These are phyloP conservation scores for Cynodonichthys magdalenae DNA, from an alignment of 2,797 vertebrate genomes.

Conservation along the genomic window DNA sequence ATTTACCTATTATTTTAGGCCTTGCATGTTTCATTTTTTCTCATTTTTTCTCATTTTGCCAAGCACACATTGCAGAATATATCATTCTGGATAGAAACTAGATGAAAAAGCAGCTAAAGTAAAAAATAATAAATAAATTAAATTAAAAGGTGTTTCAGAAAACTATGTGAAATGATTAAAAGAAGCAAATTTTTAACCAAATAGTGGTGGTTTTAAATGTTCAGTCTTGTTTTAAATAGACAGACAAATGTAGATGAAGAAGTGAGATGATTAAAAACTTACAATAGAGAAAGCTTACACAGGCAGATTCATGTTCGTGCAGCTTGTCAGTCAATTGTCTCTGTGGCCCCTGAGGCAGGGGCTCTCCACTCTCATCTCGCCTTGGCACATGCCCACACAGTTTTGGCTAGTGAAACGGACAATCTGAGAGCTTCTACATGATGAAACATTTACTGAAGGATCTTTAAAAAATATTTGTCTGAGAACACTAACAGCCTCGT, in stretches of 20 bases:
- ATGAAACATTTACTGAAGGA: slow-evolving; percentile 62
- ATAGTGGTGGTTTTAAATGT: neutral
- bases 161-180: neutral
- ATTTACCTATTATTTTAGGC: neutral
- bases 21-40: neutral
- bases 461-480: slow-evolving; percentile 22
- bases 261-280: slow-evolving; percentile 49
- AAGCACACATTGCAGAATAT: neutral
- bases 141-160: neutral
- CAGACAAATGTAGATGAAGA: slow-evolving; percentile 33
- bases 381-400: slow-evolving; percentile 54
- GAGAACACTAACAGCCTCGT: slow-evolving; percentile 23
- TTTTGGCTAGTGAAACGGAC: slow-evolving; percentile 53
- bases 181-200: neutral
- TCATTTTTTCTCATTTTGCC: neutral
- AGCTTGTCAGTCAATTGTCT: slow-evolving; percentile 72
- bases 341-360: slow-evolving; percentile 70
- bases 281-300: slow-evolving; percentile 45
- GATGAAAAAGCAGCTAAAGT: neutral
- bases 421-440: slow-evolving; percentile 49
- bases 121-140: neutral
- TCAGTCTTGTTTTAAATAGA: neutral
- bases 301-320: slow-evolving; percentile 67
- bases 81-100: neutral
- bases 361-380: slow-evolving; percentile 67